phyloP scores from a whole-genome alignment of 2,888 invertebrate species.

The Dicyrtoma fusca region DNA sequence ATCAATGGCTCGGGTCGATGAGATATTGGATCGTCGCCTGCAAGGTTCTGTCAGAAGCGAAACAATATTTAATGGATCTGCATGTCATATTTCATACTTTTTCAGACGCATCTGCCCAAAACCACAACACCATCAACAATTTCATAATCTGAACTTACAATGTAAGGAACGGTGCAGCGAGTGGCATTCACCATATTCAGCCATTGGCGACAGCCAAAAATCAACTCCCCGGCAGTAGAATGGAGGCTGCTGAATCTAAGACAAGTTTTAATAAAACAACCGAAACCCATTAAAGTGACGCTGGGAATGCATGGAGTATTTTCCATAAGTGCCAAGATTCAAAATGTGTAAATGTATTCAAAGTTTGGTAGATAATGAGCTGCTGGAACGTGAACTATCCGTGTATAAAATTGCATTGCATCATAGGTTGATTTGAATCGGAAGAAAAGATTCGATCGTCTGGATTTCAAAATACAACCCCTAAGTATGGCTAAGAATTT shows the following conservation, averaged over 20 bases:
- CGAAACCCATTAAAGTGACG: too few relatives aligned
- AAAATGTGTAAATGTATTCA: too few relatives aligned
- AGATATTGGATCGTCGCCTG: conserved; percentile 23
- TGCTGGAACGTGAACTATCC: too few relatives aligned
- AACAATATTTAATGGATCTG: too few relatives aligned
- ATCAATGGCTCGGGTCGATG: conserved; percentile 27
- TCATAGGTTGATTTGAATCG: too few relatives aligned
- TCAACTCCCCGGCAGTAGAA: conserved; percentile 19
- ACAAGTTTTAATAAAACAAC: too few relatives aligned
- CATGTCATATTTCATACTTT: background rate
- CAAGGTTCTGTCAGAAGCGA: conserved; percentile 18
- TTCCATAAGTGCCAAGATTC: too few relatives aligned
- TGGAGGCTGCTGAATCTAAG: conserved; percentile 24
- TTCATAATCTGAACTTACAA: conserved; percentile 66
- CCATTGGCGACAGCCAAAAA: conserved; percentile 57
- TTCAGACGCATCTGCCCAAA: background rate
- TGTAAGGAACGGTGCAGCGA: conserved; percentile 64
- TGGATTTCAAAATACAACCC: too few relatives aligned
- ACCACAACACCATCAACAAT: background rate
- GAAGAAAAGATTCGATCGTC: too few relatives aligned
- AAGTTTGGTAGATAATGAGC: too few relatives aligned
- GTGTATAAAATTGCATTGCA: background rate
- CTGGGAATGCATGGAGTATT: too few relatives aligned
- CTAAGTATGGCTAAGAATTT: too few relatives aligned
- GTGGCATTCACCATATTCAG: conserved; percentile 68